These are phyloP conservation scores for Archivesica marissinica DNA, from an alignment of 1,140 invertebrate species.

Conservation along the genomic window DNA sequence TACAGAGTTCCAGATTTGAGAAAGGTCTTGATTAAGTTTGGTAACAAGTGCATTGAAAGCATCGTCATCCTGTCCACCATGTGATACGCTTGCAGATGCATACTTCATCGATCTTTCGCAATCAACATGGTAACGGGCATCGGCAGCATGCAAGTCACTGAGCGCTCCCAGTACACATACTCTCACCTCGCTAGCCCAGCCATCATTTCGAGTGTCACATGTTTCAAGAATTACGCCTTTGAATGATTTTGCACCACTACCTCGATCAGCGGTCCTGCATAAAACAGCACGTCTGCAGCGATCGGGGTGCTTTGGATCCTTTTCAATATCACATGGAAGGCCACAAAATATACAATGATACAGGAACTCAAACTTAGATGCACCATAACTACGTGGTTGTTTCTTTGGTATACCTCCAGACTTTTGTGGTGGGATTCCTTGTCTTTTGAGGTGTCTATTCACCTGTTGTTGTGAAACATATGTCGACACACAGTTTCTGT, in stretches of 20 bases:
- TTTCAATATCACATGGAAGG: slow-evolving; percentile 12
- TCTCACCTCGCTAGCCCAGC: neutral
- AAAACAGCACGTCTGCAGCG: neutral
- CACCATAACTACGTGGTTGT: neutral
- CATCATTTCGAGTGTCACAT: neutral
- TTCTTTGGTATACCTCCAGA: neutral
- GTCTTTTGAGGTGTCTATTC: neutral
- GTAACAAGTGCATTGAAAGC: neutral
- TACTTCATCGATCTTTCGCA: slow-evolving; percentile 4
- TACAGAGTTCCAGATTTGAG: slow-evolving; percentile 40
- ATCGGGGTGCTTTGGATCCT: slow-evolving; percentile 2
- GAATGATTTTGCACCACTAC: neutral
- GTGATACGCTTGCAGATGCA: neutral
- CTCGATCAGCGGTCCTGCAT: too few relatives aligned
- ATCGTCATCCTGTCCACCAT: neutral
- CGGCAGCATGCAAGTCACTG: slow-evolving; percentile 31
- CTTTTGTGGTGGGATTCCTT: neutral
- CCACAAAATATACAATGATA: slow-evolving; percentile 47
- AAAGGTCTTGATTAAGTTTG: neutral
- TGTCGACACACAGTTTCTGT: neutral
- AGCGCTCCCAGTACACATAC: slow-evolving; percentile 11
- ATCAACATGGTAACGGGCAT: slow-evolving; percentile 36
- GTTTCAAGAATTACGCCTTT: neutral
- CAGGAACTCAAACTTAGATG: neutral
- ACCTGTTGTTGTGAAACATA: neutral